Conservation (phyloP, 2,113 vertebrate species). For the Bubo bubo region DNA sequence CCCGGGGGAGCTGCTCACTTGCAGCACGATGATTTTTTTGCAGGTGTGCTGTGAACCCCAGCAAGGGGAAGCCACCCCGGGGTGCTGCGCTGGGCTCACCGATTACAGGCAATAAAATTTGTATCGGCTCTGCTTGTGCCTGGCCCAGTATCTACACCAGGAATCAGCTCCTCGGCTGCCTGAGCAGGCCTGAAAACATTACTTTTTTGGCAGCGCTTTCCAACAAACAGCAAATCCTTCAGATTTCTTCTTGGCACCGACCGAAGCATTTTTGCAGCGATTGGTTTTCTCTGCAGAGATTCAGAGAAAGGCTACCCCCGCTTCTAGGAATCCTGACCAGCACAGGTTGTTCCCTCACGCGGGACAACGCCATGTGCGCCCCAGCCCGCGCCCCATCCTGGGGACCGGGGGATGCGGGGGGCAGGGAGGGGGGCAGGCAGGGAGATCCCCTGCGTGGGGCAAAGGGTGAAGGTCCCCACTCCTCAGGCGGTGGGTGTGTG, state of each 20-base stretch:
- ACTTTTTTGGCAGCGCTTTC: background rate
- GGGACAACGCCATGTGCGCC: background rate
- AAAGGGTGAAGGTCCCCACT: background rate
- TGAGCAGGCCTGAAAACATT: conserved; percentile 11
- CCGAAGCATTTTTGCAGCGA: background rate
- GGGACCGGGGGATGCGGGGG: background rate
- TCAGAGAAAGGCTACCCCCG: background rate
- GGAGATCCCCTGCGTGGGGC: background rate
- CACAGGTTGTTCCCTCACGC: background rate
- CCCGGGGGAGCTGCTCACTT: background rate
- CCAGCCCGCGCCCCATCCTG: background rate
- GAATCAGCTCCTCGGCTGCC: background rate
- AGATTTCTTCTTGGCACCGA: background rate
- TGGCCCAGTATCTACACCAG: background rate
- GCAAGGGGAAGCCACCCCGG: accelerated
- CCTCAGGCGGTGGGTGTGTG: background rate
- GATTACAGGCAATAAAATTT: background rate
- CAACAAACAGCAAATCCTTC: background rate
- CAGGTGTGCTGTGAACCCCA: background rate
- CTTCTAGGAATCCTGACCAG: conserved; percentile 31
- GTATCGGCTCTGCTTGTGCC: accelerated
- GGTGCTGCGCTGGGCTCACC: background rate
- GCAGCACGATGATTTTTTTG: accelerated
- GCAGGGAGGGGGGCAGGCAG: background rate
- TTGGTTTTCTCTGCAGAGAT: background rate